Base-by-base conservation (phyloP, 2,888 invertebrate species). In the Mechanitis messenoides region DNA sequence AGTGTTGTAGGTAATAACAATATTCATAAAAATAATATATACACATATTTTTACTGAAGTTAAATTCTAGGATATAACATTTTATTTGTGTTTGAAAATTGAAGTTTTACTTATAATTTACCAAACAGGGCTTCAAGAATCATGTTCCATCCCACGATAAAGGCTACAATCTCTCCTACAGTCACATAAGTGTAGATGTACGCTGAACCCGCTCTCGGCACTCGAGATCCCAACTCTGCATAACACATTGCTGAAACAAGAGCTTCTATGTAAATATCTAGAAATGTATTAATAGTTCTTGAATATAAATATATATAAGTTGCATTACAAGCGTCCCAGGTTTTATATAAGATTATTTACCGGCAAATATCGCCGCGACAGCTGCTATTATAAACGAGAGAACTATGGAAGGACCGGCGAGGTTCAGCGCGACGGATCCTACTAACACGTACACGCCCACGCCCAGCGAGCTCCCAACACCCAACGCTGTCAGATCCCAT, bases 141-240 rank as follows among this genome's bases (percentile, higher is more conserved):
- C 62, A 97, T 92, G 83, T 95, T 96, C 98, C 98, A 98, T 2
- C 97, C 97, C 69, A 97, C 94, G 38, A 95, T 84, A 81, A 97
- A 98, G 0, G 97, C 97, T 54, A 93, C 91, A 69, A 96, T 91
- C 84, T 97, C 97, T 0, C 97, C 97, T 53, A 97, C 92, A 33
- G 95, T 94, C 31, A 96, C 94, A 75, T 96, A 96, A 65, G 95
- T 95, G 87, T 97, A 98, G 46, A 95, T 92, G 81, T 97, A 98
- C 0, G 97, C 96, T 0, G 97, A 96, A 0, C 97, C 97, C 0
- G 96, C 95, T 71, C 93, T 93, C 0, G 97, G 97, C 0, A 96
- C 94, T 61, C 96, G 85, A 0, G 95, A 94, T 0, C 95, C 96
- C 75, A 97, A 95, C 86, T 97, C 97, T 1, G 97, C 96, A 82